These are phyloP conservation scores for Cliona cf. orientalis DNA, from an alignment of 37 sponge, comb jelly and placozoan species.

Conservation along the genomic window DNA sequence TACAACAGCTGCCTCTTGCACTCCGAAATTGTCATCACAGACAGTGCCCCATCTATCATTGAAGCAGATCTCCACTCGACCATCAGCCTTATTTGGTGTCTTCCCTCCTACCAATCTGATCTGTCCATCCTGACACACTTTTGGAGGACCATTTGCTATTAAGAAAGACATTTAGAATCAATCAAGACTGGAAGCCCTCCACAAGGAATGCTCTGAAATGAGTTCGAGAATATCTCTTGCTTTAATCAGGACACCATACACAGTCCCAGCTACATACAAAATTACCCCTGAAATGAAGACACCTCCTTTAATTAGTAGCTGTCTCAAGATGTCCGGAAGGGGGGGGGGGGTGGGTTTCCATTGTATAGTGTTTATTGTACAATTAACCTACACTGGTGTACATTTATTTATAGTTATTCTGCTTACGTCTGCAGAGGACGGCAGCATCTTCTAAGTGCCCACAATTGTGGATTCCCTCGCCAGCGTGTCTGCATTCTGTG, in stretches of 20 bases:
- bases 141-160: background rate
- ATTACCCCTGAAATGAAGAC: no score
- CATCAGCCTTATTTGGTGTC: background rate
- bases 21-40: conserved; percentile 27
- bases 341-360: no score
- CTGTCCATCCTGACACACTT: conserved; percentile 6
- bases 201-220: no score
- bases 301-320: no score
- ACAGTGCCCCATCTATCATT: conserved; percentile 34
- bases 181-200: no score
- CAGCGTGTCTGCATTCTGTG: conserved; percentile 26
- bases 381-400: no score
- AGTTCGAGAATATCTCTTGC: background rate
- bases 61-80: conserved; percentile 37
- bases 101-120: conserved; percentile 9
- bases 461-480: conserved; percentile 33
- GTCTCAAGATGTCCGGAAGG: no score
- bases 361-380: no score
- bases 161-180: background rate
- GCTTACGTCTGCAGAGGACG: conserved; percentile 47
- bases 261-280: background rate
- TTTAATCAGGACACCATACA: background rate
- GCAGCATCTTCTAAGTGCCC: conserved; percentile 40
- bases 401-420: background rate
- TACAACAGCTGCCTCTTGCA: conserved; percentile 5